These are phyloP conservation scores for Pluvianellus socialis DNA, from an alignment of 2,113 vertebrate species.

Conservation along the genomic window DNA sequence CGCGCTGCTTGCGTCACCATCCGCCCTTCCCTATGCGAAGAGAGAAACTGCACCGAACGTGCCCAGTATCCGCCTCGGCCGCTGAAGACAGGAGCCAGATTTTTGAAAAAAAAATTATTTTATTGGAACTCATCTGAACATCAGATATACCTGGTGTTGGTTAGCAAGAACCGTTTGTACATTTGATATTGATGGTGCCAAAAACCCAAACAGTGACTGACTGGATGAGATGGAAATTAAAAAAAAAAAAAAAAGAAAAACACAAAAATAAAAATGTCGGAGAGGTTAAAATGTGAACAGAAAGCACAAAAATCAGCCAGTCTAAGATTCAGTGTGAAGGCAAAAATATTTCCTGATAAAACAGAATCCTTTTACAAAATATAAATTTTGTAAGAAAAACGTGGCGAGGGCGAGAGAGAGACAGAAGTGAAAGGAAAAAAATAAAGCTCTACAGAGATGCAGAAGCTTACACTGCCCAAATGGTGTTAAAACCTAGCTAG, in stretches of 20 bases:
- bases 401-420: slow-evolving; percentile 40
- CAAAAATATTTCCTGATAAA: slow-evolving; percentile 73
- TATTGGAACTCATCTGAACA: slow-evolving; percentile 94
- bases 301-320: slow-evolving; percentile 64
- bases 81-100: slow-evolving; percentile 62
- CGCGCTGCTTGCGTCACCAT: too few species aligned
- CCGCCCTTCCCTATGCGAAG: not conserved
- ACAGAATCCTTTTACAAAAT: slow-evolving; percentile 81
- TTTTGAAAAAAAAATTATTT: slow-evolving; percentile 82
- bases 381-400: slow-evolving; percentile 74
- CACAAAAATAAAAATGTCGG: not conserved
- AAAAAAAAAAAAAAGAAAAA: slow-evolving; percentile 25
- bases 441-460: slow-evolving; percentile 37
- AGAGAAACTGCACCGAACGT: rapidly evolving
- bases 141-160: slow-evolving; percentile 90
- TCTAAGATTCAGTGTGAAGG: slow-evolving; percentile 65
- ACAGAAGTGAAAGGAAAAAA: slow-evolving; percentile 30
- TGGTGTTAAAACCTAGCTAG: slow-evolving; percentile 57
- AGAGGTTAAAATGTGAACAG: slow-evolving; percentile 36
- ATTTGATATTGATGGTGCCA: slow-evolving; percentile 87
- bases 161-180: slow-evolving; percentile 89
- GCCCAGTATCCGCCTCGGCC: not conserved
- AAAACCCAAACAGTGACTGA: slow-evolving; percentile 81
- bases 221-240: slow-evolving; percentile 68
- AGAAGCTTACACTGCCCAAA: slow-evolving; percentile 74